phyloP scores from a whole-genome alignment of 2,113 vertebrate genomes.

The Zingel zingel region DNA sequence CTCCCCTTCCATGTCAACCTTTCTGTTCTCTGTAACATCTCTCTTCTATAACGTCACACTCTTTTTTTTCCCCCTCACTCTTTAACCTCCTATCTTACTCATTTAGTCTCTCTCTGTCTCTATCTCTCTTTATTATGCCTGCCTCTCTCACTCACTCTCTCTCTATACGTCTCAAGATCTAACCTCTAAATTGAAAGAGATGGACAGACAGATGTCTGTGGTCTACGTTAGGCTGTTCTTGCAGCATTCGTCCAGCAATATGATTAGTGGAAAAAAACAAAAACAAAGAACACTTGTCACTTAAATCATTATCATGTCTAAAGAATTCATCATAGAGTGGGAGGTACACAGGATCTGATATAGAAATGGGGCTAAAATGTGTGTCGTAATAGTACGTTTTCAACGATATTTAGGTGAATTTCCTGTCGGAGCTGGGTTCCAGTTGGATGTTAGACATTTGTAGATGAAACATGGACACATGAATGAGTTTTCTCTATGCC shows the following conservation, averaged over 20 bases:
- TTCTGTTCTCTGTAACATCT: slow-evolving; percentile 1
- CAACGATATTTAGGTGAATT: too few species aligned
- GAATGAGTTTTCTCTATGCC: not conserved
- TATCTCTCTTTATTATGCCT: not conserved
- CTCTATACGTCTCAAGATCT: slow-evolving; percentile 18
- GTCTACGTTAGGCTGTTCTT: slow-evolving; percentile 30
- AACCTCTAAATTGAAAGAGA: slow-evolving; percentile 30
- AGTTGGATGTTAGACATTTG: not conserved
- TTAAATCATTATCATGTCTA: not conserved
- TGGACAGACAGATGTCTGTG: not conserved
- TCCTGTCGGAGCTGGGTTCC: too few species aligned
- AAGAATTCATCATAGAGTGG: not conserved
- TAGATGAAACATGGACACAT: not conserved
- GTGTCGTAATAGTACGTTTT: too few species aligned
- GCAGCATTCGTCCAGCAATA: slow-evolving; percentile 1
- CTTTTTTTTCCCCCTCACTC: not conserved
- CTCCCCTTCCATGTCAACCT: not conserved
- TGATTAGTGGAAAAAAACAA: slow-evolving; percentile 1
- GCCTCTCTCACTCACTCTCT: not conserved
- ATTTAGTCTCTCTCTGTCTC: not conserved
- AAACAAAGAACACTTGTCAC: not conserved
- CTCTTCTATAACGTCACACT: not conserved
- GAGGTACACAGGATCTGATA: not conserved
- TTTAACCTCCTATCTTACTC: not conserved
- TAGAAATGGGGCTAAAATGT: not conserved